Evolutionary conservation across 2,113 vertebrate genomes (phyloP).

Genomic region (zebrafish (Danio rerio)): GRCz12tu NC_133193.1:48066501-48067000

Average conservation of each 20-base stretch:
- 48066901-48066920: slow-evolving; percentile 26
- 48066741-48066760: slow-evolving; percentile 38
- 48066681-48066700: slow-evolving; percentile 26
- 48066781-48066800: slow-evolving; percentile 31
- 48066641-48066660: not conserved
- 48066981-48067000: not conserved
- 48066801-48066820: slow-evolving; percentile 20
- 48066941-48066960: slow-evolving; percentile 1
- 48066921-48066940: slow-evolving; percentile 41
- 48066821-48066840: slow-evolving; percentile 31
- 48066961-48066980: not conserved
- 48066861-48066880: slow-evolving; percentile 31
- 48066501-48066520: not conserved
- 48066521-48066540: not conserved
- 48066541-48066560: not conserved
- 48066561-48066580: not conserved
- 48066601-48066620: slow-evolving; percentile 27
- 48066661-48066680: slow-evolving; percentile 31
- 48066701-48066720: slow-evolving; percentile 28
- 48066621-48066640: slow-evolving; percentile 30
- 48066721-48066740: slow-evolving; percentile 24
- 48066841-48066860: slow-evolving; percentile 14
- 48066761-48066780: slow-evolving; percentile 47
- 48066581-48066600: not conserved
- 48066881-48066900: slow-evolving; percentile 8